Evolutionary conservation across 2,113 vertebrate species (phyloP).

Genomic region (Amazona vittata): DNA sequence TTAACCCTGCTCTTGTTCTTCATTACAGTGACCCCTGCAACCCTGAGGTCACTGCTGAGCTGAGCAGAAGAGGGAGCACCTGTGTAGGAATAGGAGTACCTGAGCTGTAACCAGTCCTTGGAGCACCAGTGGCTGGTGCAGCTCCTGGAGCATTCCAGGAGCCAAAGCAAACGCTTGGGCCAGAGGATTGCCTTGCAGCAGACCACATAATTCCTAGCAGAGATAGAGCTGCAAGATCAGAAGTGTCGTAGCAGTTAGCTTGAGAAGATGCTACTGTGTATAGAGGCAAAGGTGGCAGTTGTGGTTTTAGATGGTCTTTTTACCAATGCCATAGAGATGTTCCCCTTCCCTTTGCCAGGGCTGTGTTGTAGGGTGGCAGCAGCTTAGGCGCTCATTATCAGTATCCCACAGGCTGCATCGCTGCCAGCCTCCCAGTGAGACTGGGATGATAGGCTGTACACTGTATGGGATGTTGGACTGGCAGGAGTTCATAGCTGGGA

Average conservation of each 20-base stretch:
- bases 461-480: not conserved
- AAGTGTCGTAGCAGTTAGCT: not conserved
- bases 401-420: not conserved
- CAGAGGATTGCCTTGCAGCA: not conserved
- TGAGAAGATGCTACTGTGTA: not conserved
- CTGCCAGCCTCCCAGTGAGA: not conserved
- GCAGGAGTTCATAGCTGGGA: not conserved
- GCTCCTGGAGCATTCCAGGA: not conserved
- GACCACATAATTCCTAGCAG: not conserved
- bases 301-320: not conserved
- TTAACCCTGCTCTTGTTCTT: conserved; percentile 24
- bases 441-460: not conserved
- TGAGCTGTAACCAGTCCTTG: not conserved
- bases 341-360: not conserved
- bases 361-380: not conserved
- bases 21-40: not conserved
- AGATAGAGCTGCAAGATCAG: not conserved
- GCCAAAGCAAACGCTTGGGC: not conserved
- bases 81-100: not conserved
- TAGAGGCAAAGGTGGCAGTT: not conserved
- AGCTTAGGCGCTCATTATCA: not conserved
- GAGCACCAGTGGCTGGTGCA: not conserved
- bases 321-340: not conserved
- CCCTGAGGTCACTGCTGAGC: not conserved
- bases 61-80: not conserved